A percentile compares a stretch with the other conserved stretches of the same genome.
Conservation (phyloP, 2,888 invertebrate species). For the Julus scandinavius region DNA sequence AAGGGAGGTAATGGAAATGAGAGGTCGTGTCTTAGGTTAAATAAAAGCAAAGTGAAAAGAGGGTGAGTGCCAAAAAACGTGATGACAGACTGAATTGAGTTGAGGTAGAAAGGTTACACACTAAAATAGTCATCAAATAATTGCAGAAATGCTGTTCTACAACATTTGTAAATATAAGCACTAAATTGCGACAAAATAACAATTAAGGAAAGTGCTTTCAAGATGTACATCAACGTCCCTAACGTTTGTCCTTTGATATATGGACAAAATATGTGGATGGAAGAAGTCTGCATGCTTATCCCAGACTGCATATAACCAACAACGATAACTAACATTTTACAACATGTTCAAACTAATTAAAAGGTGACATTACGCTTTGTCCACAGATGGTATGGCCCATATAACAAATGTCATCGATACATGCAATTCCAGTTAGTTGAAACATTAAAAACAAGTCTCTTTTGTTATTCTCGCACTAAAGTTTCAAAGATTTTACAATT, state of each 20-base stretch:
- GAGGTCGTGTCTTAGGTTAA: slow-evolving; percentile 49
- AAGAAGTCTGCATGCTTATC: too few relatives aligned
- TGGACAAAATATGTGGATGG: too few relatives aligned
- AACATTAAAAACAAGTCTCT: too few relatives aligned
- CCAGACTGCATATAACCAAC: too few relatives aligned
- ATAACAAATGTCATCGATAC: too few relatives aligned
- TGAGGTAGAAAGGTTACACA: neutral
- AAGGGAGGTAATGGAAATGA: neutral
- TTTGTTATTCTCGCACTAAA: too few relatives aligned
- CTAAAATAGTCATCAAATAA: slow-evolving; percentile 24
- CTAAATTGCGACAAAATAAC: neutral
- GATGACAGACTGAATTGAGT: slow-evolving; percentile 21
- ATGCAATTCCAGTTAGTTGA: too few relatives aligned
- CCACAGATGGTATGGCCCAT: too few relatives aligned
- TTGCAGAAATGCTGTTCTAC: neutral
- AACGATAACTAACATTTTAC: too few relatives aligned
- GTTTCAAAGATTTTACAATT: too few relatives aligned
- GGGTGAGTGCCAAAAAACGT: neutral
- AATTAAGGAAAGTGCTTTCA: neutral
- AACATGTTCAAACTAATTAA: neutral
- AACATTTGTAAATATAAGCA: neutral
- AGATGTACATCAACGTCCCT: neutral
- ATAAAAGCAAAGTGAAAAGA: slow-evolving; percentile 35
- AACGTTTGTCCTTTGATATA: neutral
- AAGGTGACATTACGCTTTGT: too few relatives aligned